Base-by-base conservation (phyloP, 2,888 invertebrate species). In the Lacanobia wlatinum region DNA sequence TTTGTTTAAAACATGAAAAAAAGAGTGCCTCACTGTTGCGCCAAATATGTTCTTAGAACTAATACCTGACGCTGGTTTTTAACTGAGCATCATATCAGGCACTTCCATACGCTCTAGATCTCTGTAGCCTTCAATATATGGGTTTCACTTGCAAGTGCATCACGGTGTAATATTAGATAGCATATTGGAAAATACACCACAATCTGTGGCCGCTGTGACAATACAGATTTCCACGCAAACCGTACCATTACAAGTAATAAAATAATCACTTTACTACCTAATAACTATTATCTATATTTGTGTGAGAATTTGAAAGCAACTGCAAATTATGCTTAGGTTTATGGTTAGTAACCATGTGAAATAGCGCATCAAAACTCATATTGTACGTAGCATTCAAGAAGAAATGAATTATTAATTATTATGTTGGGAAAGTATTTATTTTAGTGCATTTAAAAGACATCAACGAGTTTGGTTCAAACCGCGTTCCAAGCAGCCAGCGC, bases 171-270 rank as follows among this genome's bases (percentile, higher is more conserved):
- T 73, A 63, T 71, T 73, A 82, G 70, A 82, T 70, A 53, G 78
- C 59, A 70, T 78, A 84, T 87, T 83, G 82, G 85, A 88, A 89
- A 90, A 88, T 88, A 73, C 81, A 88, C 89, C 88, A 70, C 89
- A 88, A 48, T 69, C 68, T 80, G 85, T 73, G 80, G 83, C 58
- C 16, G 38, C 52, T 74, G 61, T 73, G 80, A 85, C 76, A 69
- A 64, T 61, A 58, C 73, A 67, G 69, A 76, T 83, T 78, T 67
- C 38, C 48, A 16, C 4, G 3, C 16, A 55, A 38, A 40, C 21
- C 18, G 5, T 16, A 9, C 28, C 38, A 52, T 16, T 38, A 16
- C 1, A 10, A 7, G 38, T 72, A 18, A 46, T 79, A 74, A 59
- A 60, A 67, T 60, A 67, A 48, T 62, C 10, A 48, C 14, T 60